Base-by-base conservation (phyloP, 2,113 vertebrate species). In the Perca fluviatilis region DNA sequence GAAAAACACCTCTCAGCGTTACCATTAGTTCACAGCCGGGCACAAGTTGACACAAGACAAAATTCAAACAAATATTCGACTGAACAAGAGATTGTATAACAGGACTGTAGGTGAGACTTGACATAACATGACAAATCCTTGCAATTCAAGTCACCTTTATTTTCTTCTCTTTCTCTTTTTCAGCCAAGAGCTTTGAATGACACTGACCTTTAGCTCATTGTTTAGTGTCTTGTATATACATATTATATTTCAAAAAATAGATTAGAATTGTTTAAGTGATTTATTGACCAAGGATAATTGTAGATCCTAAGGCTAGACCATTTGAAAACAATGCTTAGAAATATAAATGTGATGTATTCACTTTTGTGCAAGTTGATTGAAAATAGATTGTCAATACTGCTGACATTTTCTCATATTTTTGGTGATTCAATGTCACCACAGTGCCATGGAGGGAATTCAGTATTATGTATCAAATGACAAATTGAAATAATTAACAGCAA, bases 141-240 rank as follows among this genome's bases (percentile, higher is more conserved):
- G 21, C 18, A 36, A 76, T 63, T 47, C 7, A 60, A 19, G 13
- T 46, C 8, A 2, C 6, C 0, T 46, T 13, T 58, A 54, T 51
- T 25, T 19, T n/a, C 16, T 19, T n/a, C 16, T 25, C 10, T 53
- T 13, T 57, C 1, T 54, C 13, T 43, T 67, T 83, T 77, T 77
- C 27, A 56, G 53, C 6, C 16, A 23, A 13, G n/a, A 23, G 36
- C 30, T 64, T 73, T 70, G 13, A 84, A 14, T 56, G 74, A 75
- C n/a, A 40, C n/a, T 84, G 80, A 79, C 65, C 65, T 86, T 68
- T 51, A 46, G 23, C 61, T 74, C 0, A 60, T 60, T 51, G 12
- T 65, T 68, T 14, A 23, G 8, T 18, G 21, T 61, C 56, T 16
- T 67, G 0, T 65, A 23, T 63, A 13, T 68, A 18, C 7, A 57